A percentile compares a stretch with the other conserved stretches of the same genome.
These are phyloP conservation scores for Xenus cinereus DNA, from an alignment of 2,113 vertebrate species.

Conservation along the genomic window DNA sequence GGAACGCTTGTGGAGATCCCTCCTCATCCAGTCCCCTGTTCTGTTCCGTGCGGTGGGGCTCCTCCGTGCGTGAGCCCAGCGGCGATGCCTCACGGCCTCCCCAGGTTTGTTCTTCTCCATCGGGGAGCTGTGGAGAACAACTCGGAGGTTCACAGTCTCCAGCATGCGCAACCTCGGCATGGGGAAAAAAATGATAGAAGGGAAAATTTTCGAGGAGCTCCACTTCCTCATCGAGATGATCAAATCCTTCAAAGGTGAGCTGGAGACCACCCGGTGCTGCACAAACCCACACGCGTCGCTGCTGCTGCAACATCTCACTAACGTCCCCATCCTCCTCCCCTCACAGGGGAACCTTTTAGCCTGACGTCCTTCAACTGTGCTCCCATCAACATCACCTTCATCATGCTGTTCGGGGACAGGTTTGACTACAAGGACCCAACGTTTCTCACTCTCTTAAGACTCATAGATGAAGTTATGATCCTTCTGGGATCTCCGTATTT, in stretches of 20 bases:
- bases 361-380: slow-evolving; percentile 69
- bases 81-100: background rate
- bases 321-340: background rate
- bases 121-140: slow-evolving; percentile 68
- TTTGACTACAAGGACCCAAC: slow-evolving; percentile 74
- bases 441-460: slow-evolving; percentile 69
- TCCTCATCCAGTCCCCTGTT: background rate
- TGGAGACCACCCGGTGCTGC: rapidly evolving
- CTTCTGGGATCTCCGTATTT: slow-evolving; percentile 73
- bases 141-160: slow-evolving; percentile 69
- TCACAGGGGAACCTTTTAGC: slow-evolving; percentile 69
- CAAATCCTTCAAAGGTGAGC: slow-evolving; percentile 73
- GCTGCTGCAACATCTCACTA: background rate
- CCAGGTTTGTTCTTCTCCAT: slow-evolving; percentile 79
- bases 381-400: slow-evolving; percentile 76
- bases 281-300: rapidly evolving
- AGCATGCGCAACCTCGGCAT: slow-evolving; percentile 74
- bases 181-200: slow-evolving; percentile 54
- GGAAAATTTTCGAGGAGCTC: slow-evolving; percentile 69
- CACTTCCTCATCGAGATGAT: slow-evolving; percentile 60
- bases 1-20: background rate
- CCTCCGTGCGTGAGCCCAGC: background rate
- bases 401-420: slow-evolving; percentile 73
- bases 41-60: background rate
- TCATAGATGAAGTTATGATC: slow-evolving; percentile 77